Percentiles rank a stretch among this genome's conserved stretches.
Conservation (phyloP, 1,140 invertebrate species). For the Sinella curviseta region DNA sequence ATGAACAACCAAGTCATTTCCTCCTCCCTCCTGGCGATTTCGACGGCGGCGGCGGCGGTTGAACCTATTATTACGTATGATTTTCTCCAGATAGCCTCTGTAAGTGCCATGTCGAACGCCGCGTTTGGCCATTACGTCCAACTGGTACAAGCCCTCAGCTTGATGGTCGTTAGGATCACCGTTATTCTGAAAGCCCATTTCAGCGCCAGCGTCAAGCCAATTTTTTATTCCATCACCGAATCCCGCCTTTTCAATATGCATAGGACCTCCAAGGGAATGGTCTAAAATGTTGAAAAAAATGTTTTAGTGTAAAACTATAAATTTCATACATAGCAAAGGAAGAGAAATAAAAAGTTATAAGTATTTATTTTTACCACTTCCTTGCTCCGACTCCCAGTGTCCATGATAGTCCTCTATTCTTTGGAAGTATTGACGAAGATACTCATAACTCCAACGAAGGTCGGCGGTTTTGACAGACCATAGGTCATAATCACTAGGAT, state of each 20-base stretch:
- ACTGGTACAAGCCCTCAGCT: neutral
- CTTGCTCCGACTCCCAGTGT: neutral
- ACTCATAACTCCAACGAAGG: neutral
- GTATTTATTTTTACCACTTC: neutral
- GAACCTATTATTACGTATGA: neutral
- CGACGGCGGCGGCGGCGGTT: neutral
- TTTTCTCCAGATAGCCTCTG: neutral
- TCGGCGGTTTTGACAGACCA: neutral
- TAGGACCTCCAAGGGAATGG: neutral
- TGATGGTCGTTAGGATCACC: neutral
- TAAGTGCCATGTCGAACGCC: neutral
- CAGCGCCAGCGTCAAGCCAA: conserved; percentile 1
- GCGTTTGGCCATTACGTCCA: conserved; percentile 7
- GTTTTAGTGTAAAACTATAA: neutral
- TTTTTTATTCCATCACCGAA: neutral
- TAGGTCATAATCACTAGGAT: conserved; percentile 6
- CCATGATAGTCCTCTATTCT: conserved; percentile 19
- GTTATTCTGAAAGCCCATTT: neutral
- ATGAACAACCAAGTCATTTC: neutral
- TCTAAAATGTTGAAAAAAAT: neutral
- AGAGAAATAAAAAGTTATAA: neutral
- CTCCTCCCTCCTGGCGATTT: neutral
- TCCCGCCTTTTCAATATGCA: conserved; percentile 16
- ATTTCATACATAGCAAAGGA: neutral
- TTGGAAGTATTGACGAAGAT: neutral